Conservation (phyloP, 2,797 vertebrate species). For the Nannoperca australis region DNA sequence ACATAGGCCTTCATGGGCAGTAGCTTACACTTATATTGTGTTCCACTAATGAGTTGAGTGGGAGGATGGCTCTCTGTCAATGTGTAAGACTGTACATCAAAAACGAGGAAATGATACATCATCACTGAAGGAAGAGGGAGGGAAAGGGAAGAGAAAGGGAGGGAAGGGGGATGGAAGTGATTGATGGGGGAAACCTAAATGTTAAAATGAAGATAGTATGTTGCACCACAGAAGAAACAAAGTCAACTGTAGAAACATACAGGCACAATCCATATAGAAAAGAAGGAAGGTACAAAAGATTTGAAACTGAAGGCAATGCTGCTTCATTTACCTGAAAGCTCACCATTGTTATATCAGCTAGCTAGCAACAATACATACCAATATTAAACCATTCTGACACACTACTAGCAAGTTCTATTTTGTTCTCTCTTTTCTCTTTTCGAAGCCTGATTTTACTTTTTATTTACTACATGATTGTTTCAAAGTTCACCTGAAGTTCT, state of each 20-base stretch:
- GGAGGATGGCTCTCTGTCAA: too few species aligned
- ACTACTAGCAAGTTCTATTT: background rate
- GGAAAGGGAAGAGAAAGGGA: too few species aligned
- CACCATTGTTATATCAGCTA: too few species aligned
- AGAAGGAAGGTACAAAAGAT: background rate
- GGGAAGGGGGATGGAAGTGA: too few species aligned
- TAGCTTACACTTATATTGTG: too few species aligned
- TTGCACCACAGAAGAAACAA: background rate
- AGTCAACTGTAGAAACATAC: background rate
- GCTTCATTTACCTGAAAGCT: background rate
- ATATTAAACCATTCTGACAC: background rate
- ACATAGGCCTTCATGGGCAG: too few species aligned
- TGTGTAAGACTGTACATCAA: too few species aligned
- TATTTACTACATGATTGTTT: background rate
- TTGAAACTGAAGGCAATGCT: too few species aligned
- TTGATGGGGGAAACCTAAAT: too few species aligned
- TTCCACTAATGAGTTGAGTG: too few species aligned
- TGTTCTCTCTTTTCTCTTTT: background rate
- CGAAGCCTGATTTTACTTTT: background rate
- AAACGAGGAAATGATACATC: too few species aligned
- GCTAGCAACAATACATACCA: background rate
- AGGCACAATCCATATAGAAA: background rate
- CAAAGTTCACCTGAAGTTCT: background rate
- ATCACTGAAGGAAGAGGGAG: too few species aligned
- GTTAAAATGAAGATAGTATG: background rate